phyloP scores from a whole-genome alignment of 2,113 vertebrate species.

The Ammodytes dubius region DNA sequence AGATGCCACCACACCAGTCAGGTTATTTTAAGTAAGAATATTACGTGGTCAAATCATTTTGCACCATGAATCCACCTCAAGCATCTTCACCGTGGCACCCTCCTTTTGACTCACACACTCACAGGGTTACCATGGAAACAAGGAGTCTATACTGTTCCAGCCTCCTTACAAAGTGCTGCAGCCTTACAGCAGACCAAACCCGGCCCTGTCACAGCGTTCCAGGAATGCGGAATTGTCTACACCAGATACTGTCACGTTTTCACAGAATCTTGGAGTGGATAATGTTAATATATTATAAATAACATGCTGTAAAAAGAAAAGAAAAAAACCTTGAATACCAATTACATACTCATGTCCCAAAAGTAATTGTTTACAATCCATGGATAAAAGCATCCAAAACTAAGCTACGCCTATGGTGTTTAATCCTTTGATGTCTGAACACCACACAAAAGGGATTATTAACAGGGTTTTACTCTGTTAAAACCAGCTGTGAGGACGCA shows the following conservation, averaged over 20 bases:
- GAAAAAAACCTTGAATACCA: conserved; percentile 23
- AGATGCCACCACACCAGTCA: conserved; percentile 2
- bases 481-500: conserved; percentile 19
- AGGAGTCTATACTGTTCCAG: conserved; percentile 64
- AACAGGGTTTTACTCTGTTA: conserved; percentile 25
- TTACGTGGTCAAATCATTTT: conserved; percentile 64
- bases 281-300: conserved; percentile 10
- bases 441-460: conserved; percentile 45
- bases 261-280: neutral
- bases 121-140: conserved; percentile 81
- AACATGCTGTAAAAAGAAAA: neutral
- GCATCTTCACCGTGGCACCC: conserved; percentile 55
- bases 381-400: conserved; percentile 36
- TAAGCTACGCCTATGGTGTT: conserved; percentile 41
- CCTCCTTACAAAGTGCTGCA: conserved; percentile 71
- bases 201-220: conserved; percentile 44
- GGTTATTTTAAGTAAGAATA: conserved; percentile 36
- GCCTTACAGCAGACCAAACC: conserved; percentile 62
- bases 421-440: conserved; percentile 50
- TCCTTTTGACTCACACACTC: conserved; percentile 49
- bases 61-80: conserved; percentile 67
- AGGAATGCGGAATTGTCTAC: conserved; percentile 58
- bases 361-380: conserved; percentile 35
- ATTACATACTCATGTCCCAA: conserved; percentile 23
- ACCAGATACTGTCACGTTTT: conserved; percentile 37